A percentile compares a stretch with the other conserved stretches of the same genome.
These are phyloP conservation scores for Marronus borbonicus DNA, from an alignment of 2,888 invertebrate genomes.

Conservation along the genomic window DNA sequence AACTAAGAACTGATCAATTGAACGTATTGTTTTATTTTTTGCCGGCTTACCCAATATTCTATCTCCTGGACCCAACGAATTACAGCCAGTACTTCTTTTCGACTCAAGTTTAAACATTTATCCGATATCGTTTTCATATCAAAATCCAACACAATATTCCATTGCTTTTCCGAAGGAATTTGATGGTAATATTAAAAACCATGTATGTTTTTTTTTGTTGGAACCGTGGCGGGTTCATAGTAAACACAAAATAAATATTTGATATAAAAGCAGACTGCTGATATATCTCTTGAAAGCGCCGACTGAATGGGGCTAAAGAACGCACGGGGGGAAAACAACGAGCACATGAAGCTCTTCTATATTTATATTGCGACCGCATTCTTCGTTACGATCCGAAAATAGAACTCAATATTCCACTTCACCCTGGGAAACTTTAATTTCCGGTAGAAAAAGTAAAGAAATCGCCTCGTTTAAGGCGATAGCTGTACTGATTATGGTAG, in stretches of 20 bases:
- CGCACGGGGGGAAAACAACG: conserved; percentile 1
- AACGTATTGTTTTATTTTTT: no score
- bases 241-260: conserved; percentile 8
- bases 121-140: no score
- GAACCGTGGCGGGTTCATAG: neutral
- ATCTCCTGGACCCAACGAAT: no score
- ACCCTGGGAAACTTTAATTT: conserved; percentile 7
- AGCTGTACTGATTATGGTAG: neutral
- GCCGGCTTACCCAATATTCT: no score
- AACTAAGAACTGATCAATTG: no score
- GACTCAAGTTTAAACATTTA: no score
- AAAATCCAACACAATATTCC: neutral
- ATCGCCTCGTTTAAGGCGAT: neutral
- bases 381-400: neutral
- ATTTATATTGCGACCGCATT: conserved; percentile 5
- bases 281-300: neutral
- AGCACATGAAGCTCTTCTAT: neutral
- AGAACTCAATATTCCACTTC: conserved; percentile 6
- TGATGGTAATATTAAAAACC: neutral
- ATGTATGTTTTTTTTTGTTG: neutral
- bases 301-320: neutral
- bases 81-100: no score
- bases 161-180: neutral
- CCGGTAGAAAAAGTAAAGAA: neutral
- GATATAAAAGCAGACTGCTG: conserved; percentile 4